Base-by-base conservation (phyloP, 2,888 invertebrate genomes). In the Xylophagus ater region DNA sequence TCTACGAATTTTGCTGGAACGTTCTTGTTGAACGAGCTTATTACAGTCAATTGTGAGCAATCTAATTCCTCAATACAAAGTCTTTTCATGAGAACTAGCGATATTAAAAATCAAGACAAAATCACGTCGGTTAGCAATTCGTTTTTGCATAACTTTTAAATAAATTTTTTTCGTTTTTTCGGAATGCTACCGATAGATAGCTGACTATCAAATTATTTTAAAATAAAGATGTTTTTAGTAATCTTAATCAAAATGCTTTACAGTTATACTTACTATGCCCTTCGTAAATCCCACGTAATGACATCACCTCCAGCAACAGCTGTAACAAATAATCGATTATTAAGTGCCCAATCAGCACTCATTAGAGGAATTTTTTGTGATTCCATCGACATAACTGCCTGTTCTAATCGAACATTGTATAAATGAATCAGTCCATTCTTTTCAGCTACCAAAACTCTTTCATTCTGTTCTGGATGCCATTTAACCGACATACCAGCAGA, bases 371-470 rank as follows among this genome's bases (percentile, higher is more conserved):
- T 67, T 36, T 68, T 65, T 4, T 72, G 70, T 7, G 73, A 67
- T 56, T 78, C 74, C 31, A 82, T 62, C 1, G 82, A 81, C 57
- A 80, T 61, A 34, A 79, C 73, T 3, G 75, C 73, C 45, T 71
- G 72, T 49, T 77, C 76, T 28, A 73, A 76, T 49, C 71, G 69
- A 8, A 79, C 70, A 59, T 81, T 83, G 53, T 81, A 84, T 57
- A 84, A 71, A 44, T 77, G 72, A 37, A 85, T 73, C 1, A 77
- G 61, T n/a, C 84, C 83, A 49, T 73, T 73, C 57, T 81, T 81
- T 57, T 83, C 81, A 1, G 78, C 83, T 2, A 84, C 79, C 46
- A 85, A 59, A 15, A 85, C 65, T 62, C 83, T 83, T 28, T 72
- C 72, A 2, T 71, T 68, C 51, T 83, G 81, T 42, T 78, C 76